Percentiles rank a stretch among this genome's conserved stretches.
phyloP scores from a whole-genome alignment of 2,113 vertebrate species.

The Morone chrysops region DNA sequence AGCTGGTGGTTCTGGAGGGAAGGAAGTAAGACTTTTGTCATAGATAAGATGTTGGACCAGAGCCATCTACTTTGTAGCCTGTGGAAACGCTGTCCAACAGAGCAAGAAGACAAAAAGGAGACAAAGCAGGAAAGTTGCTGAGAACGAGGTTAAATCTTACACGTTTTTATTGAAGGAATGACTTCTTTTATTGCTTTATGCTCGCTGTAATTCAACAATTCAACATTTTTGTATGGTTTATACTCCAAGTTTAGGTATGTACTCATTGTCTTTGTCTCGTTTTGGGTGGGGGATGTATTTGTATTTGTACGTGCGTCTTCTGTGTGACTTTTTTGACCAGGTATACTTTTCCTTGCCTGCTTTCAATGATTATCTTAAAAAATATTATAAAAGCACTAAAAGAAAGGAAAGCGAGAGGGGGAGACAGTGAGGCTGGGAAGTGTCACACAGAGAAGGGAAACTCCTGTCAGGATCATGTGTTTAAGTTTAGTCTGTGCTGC shows the following conservation, averaged over 20 bases:
- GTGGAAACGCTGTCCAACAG: background rate
- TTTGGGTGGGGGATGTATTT: background rate
- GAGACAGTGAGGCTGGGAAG: conserved; percentile 22
- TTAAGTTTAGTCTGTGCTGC: conserved; percentile 45
- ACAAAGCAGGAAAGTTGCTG: background rate
- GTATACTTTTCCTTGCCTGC: background rate
- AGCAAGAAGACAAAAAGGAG: conserved; percentile 14
- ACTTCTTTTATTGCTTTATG: background rate
- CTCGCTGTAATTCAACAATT: background rate
- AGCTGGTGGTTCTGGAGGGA: conserved; percentile 28
- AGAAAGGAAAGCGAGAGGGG: background rate
- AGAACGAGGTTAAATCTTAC: background rate
- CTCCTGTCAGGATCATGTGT: conserved; percentile 51
- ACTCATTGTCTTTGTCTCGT: background rate
- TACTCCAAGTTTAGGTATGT: conserved; percentile 13
- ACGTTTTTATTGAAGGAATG: background rate
- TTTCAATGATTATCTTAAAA: background rate
- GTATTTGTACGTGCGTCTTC: background rate
- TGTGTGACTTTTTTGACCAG: background rate
- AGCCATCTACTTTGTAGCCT: conserved; percentile 16
- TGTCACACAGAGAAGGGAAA: conserved; percentile 39
- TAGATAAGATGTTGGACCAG: conserved; percentile 54
- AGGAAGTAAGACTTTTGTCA: conserved; percentile 64
- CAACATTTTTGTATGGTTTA: background rate
- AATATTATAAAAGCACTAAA: background rate